These are phyloP conservation scores for Stenichneumon culpator DNA, from an alignment of 2,888 invertebrate genomes.

Conservation along the genomic window DNA sequence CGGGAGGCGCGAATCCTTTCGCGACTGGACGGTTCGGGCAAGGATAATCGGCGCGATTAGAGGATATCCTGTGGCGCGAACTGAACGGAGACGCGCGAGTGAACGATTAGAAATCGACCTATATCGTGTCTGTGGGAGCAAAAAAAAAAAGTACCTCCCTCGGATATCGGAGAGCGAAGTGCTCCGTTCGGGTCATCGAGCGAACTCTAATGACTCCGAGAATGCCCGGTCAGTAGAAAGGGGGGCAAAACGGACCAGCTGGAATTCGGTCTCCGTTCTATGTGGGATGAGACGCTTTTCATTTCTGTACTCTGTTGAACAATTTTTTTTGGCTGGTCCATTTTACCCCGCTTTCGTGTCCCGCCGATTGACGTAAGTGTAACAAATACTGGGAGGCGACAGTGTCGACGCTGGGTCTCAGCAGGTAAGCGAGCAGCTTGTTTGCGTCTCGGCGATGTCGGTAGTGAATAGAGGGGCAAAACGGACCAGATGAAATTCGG, in stretches of 20 bases:
- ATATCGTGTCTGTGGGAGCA: neutral
- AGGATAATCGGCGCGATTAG: slow-evolving; percentile 13
- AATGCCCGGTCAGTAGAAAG: too few species aligned
- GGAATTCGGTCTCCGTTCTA: too few species aligned
- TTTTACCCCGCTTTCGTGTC: too few species aligned
- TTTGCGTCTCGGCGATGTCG: too few species aligned
- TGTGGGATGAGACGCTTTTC: too few species aligned
- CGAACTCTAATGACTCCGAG: too few species aligned
- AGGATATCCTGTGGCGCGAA: neutral
- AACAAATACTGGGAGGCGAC: neutral
- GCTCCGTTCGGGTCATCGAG: neutral
- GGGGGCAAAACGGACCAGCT: too few species aligned
- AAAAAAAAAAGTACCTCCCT: neutral
- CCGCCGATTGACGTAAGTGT: too few species aligned
- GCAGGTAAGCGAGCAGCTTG: neutral
- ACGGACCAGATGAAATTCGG: too few species aligned
- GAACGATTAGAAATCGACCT: slow-evolving; percentile 51
- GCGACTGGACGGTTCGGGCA: neutral
- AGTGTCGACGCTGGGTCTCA: neutral
- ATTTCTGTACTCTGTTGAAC: too few species aligned
- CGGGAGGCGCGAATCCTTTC: slow-evolving; percentile 15
- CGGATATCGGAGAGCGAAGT: neutral
- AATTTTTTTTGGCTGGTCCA: too few species aligned
- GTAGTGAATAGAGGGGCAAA: too few species aligned
- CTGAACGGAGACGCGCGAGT: neutral